Percentiles rank a stretch among this genome's conserved stretches.
These are phyloP conservation scores for Polydrusus cervinus DNA, from an alignment of 2,888 invertebrate genomes.

Conservation along the genomic window DNA sequence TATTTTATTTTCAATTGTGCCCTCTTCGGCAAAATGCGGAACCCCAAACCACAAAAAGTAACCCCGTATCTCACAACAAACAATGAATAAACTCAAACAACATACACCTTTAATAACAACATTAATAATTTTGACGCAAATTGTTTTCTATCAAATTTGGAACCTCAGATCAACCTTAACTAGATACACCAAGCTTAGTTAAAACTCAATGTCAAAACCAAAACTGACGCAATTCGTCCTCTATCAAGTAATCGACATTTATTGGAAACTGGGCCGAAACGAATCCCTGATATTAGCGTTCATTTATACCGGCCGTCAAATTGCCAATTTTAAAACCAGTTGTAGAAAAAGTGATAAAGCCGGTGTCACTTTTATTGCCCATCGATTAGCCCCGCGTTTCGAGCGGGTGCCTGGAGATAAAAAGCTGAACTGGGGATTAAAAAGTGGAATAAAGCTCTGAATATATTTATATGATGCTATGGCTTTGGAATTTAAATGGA, in stretches of 20 bases:
- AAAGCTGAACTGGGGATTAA: conserved; percentile 1
- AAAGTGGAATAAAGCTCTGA: background rate
- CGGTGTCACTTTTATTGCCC: conserved; percentile 14
- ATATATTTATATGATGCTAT: background rate
- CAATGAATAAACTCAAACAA: too few relatives aligned
- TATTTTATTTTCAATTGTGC: too few relatives aligned
- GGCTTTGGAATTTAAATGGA: too few relatives aligned
- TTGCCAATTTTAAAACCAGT: conserved; percentile 20
- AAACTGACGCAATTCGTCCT: conserved; percentile 32
- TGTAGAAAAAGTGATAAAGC: conserved; percentile 15
- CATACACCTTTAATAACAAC: too few relatives aligned
- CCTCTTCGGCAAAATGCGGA: too few relatives aligned
- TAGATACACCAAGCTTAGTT: too few relatives aligned
- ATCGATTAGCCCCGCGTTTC: background rate
- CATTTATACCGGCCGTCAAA: conserved; percentile 29
- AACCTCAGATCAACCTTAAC: too few relatives aligned
- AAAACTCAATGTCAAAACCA: background rate
- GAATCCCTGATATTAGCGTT: conserved; percentile 10
- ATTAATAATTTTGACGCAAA: too few relatives aligned
- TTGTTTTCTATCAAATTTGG: too few relatives aligned
- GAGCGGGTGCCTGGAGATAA: conserved; percentile 4
- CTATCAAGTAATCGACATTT: conserved; percentile 40
- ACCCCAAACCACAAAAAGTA: too few relatives aligned
- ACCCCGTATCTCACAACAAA: too few relatives aligned
- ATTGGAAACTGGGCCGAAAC: conserved; percentile 21